Base-by-base conservation (phyloP, 1,140 invertebrate species). In the Rhyzopertha dominica region DNA sequence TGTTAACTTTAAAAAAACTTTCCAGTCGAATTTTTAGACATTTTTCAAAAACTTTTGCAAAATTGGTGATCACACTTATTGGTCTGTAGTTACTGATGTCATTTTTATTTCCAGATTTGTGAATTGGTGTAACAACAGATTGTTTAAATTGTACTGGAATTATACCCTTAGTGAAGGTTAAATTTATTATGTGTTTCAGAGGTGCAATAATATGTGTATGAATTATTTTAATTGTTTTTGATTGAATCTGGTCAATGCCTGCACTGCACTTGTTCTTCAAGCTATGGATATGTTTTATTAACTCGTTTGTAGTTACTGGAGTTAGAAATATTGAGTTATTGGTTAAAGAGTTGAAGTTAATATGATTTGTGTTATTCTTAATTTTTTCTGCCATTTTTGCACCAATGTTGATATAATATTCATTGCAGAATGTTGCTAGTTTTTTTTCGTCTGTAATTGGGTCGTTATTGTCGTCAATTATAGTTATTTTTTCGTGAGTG, bases 21-120 rank as follows among this genome's bases (percentile, higher is more conserved):
- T n/a, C 17, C 13, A 32, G 20, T 32, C 31, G 17, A 32, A 18
- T 32, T 14, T 32, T 32, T 32, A 32, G 8, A 32, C 31, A 32
- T 32, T 32, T 32, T 32, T 32, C 31, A 14, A 32, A n/a, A 10
- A 32, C 20, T 14, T 32, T 14, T 32, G 29, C 29, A 4, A 30
- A 30, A 30, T 30, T 4, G 17, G 12, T 30, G 12, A 30, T 30
- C 3, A 30, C 12, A 16, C 29, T 30, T 10, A 30, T 10, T 30
- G 10, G 29, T 30, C 29, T 30, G 29, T 30, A 4, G 17, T 30
- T 30, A 30, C 10, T 30, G 12, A 30, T 4, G 10, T n/a, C 12
- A 10, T n/a, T 30, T 30, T 4, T 5, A 10, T n/a, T 13, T 4
- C 29, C 29, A 30, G 29, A 30, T 30, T 30, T 30, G 17, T 30